phyloP scores from a whole-genome alignment of 2,888 invertebrate genomes.

The Oxystoma pomonae region DNA sequence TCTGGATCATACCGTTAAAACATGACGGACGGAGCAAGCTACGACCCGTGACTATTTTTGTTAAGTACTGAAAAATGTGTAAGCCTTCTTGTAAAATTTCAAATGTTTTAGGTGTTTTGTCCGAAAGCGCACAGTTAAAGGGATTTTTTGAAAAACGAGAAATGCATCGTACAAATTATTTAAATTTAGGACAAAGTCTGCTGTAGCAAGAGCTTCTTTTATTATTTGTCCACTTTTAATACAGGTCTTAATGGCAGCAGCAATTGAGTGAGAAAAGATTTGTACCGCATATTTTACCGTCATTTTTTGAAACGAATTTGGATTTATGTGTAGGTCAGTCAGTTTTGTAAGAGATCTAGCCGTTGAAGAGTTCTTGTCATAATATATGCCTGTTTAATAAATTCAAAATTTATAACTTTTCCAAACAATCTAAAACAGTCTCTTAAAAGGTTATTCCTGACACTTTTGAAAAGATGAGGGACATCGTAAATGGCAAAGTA shows the following conservation, averaged over 20 bases:
- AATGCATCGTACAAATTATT: too few relatives aligned
- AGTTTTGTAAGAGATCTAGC: slow-evolving; percentile 2
- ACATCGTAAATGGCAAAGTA: too few relatives aligned
- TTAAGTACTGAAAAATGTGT: background rate
- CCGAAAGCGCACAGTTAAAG: background rate
- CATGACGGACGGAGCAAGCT: background rate
- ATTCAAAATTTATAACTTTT: too few relatives aligned
- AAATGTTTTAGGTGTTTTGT: background rate
- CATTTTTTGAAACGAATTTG: slow-evolving; percentile 5
- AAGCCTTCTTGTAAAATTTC: background rate
- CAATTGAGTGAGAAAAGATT: slow-evolving; percentile 6
- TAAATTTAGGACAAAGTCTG: background rate
- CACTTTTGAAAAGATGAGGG: too few relatives aligned
- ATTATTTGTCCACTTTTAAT: background rate
- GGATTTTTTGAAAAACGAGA: background rate
- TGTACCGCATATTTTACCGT: slow-evolving; percentile 1
- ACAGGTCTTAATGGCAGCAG: background rate
- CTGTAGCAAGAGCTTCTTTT: background rate
- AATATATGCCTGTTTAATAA: slow-evolving; percentile 4
- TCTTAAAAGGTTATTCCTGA: too few relatives aligned
- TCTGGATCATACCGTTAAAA: background rate
- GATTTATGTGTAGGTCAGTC: slow-evolving; percentile 1
- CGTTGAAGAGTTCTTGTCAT: slow-evolving; percentile 1
- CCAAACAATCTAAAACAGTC: too few relatives aligned
- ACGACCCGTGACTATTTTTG: background rate